Evolutionary conservation across 2,797 vertebrate genomes (phyloP).

Genomic region (Somateria mollissima): DNA sequence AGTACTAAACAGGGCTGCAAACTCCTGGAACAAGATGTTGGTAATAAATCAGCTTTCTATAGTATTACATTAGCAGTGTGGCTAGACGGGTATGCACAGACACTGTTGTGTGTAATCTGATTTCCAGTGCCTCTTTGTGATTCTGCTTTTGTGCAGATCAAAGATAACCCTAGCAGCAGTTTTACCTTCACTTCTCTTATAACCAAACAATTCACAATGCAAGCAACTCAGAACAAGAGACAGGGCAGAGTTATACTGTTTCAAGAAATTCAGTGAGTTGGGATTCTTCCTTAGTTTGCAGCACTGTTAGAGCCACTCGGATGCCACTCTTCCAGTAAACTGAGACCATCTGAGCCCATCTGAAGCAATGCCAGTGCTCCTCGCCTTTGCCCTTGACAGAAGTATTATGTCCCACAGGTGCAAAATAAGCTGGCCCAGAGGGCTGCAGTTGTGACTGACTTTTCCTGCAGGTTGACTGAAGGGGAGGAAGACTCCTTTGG

Average conservation of each 20-base stretch:
- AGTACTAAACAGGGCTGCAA: not conserved
- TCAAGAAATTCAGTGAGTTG: not conserved
- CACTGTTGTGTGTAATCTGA: not conserved
- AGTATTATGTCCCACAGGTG: not conserved
- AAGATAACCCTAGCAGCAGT: conserved; percentile 18
- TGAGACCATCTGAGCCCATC: not conserved
- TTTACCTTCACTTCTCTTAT: conserved; percentile 20
- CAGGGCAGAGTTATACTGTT: not conserved
- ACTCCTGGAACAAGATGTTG: conserved; percentile 6
- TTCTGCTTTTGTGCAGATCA: conserved; percentile 39
- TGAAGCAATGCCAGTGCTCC: not conserved
- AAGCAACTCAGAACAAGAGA: not conserved
- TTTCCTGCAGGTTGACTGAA: not conserved
- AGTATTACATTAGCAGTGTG: not conserved
- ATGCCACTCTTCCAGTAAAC: not conserved
- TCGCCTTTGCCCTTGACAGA: not conserved
- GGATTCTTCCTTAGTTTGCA: not conserved
- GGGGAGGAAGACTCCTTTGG: not conserved
- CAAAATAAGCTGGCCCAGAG: not conserved
- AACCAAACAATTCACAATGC: not conserved
- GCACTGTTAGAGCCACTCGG: fast-evolving
- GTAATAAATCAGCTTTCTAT: conserved; percentile 44
- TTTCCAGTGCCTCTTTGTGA: conserved; percentile 12
- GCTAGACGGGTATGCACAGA: not conserved
- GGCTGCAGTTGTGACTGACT: not conserved